Evolutionary conservation across 2,888 invertebrate genomes (phyloP).

Genomic region (Villa cingulata): DNA sequence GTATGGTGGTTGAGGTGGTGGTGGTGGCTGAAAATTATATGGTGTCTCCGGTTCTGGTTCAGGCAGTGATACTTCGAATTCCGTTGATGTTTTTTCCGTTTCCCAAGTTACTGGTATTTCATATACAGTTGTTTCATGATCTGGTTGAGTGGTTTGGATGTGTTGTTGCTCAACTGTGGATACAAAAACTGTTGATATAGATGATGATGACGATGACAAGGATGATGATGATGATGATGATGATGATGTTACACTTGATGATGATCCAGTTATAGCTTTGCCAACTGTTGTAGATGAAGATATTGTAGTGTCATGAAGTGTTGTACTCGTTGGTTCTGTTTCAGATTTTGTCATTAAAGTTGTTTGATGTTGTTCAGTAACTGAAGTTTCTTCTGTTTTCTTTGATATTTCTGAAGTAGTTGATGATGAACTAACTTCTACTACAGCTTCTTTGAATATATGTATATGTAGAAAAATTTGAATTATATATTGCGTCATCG

Average conservation of each 20-base stretch:
- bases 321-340: slow-evolving; percentile 18
- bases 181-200: slow-evolving; percentile 19
- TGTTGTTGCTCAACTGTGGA: slow-evolving; percentile 25
- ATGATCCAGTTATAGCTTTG: slow-evolving; percentile 13
- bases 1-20: slow-evolving; percentile 24
- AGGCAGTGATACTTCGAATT: slow-evolving; percentile 16
- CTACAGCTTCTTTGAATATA: slow-evolving; percentile 13
- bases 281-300: slow-evolving; percentile 18
- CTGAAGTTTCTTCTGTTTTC: slow-evolving; percentile 34
- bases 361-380: slow-evolving; percentile 40
- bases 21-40: slow-evolving; percentile 17
- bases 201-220: slow-evolving; percentile 14
- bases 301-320: slow-evolving; percentile 21
- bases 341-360: slow-evolving; percentile 25
- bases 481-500: background rate
- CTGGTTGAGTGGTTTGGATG: slow-evolving; percentile 28
- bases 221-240: background rate
- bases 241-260: slow-evolving; percentile 16
- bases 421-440: slow-evolving; percentile 23
- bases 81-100: slow-evolving; percentile 19
- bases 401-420: slow-evolving; percentile 15
- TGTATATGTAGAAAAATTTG: background rate
- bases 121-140: slow-evolving; percentile 29
- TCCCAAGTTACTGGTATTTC: slow-evolving; percentile 24
- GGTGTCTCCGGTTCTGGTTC: slow-evolving; percentile 21